phyloP scores from a whole-genome alignment of 2,113 vertebrate genomes.

The Eudyptes chrysolophus region DNA sequence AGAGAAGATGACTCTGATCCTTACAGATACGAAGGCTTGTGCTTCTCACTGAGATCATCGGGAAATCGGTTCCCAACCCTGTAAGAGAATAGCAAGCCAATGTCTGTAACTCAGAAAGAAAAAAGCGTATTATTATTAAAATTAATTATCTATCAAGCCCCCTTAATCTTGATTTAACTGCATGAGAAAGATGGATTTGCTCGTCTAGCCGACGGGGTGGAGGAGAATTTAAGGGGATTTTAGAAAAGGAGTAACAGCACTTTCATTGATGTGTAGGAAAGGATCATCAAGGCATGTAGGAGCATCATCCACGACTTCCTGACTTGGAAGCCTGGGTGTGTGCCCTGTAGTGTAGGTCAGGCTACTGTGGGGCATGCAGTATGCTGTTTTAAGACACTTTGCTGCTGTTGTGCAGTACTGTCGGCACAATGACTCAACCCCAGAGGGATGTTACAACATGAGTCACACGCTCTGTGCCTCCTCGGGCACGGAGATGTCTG shows the following conservation, averaged over 20 bases:
- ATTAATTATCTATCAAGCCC: slow-evolving; percentile 25
- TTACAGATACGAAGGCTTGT: background rate
- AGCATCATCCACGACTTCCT: accelerated
- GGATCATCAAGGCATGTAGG: background rate
- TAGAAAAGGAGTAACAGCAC: background rate
- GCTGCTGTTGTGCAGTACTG: background rate
- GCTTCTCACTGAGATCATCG: background rate
- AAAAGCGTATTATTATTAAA: background rate
- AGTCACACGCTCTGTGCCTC: background rate
- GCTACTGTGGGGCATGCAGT: accelerated
- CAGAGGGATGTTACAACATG: background rate
- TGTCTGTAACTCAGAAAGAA: background rate
- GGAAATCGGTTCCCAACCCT: background rate
- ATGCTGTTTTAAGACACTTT: background rate
- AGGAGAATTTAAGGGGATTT: background rate
- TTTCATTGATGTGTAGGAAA: background rate
- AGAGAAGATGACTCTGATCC: background rate
- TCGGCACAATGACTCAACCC: background rate
- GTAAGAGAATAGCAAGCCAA: background rate
- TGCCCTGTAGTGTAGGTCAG: background rate
- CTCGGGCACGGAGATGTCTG: accelerated
- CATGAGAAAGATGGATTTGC: background rate
- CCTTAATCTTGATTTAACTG: slow-evolving; percentile 10
- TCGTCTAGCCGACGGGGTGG: background rate
- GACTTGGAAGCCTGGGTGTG: background rate